Conservation (phyloP, 2,113 vertebrate species). For the Phylloscopus whistleri region DNA sequence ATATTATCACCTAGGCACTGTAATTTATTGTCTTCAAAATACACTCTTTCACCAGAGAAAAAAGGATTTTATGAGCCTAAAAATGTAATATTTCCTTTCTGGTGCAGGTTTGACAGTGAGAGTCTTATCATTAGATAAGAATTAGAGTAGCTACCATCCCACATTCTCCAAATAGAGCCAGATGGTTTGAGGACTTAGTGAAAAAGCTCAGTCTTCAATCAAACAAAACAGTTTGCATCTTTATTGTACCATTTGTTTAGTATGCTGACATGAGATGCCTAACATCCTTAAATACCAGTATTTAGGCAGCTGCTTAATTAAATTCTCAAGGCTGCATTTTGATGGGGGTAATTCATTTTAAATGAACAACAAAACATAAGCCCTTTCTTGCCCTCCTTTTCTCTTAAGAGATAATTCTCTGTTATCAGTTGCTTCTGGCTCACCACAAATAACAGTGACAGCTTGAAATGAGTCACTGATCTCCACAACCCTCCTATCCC, state of each 20-base stretch:
- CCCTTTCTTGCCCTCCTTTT: conserved; percentile 15
- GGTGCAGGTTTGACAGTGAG: conserved; percentile 40
- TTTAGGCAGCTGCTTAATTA: conserved; percentile 72
- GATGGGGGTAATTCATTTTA: conserved; percentile 62
- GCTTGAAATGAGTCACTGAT: conserved; percentile 54
- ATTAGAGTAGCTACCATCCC: conserved; percentile 63
- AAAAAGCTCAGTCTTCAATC: conserved; percentile 65
- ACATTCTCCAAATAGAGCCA: conserved; percentile 70
- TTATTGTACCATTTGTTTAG: conserved; percentile 73
- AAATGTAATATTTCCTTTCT: conserved; percentile 50
- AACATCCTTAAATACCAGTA: conserved; percentile 54
- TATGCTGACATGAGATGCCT: conserved; percentile 47
- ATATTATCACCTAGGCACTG: neutral
- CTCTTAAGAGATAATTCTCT: conserved; percentile 21
- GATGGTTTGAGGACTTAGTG: conserved; percentile 63
- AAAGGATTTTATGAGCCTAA: neutral
- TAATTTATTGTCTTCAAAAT: neutral
- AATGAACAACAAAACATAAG: conserved; percentile 55
- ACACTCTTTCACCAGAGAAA: neutral
- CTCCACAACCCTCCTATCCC: neutral
- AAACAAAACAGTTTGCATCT: conserved; percentile 60
- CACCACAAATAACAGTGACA: conserved; percentile 63
- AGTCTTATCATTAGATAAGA: conserved; percentile 72
- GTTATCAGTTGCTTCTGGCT: conserved; percentile 66
- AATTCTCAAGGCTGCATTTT: conserved; percentile 67